phyloP scores from a whole-genome alignment of 2,113 vertebrate genomes.

The Bambusicola thoracicus region DNA sequence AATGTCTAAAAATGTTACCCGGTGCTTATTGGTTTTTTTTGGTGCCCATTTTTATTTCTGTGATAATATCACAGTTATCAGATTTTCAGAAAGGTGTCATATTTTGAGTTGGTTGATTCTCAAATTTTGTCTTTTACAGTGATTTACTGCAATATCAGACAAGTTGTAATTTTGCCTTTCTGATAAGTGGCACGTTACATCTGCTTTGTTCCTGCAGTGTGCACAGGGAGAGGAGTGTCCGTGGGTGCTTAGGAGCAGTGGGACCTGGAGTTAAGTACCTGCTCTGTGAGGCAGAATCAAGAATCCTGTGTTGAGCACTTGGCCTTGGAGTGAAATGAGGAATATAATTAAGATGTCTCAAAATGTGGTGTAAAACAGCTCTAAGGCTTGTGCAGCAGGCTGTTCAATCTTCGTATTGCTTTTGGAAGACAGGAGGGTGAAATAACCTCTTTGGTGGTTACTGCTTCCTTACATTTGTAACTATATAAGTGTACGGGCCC shows the following conservation, averaged over 20 bases:
- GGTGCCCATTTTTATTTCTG: background rate
- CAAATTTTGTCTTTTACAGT: background rate
- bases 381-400: background rate
- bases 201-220: background rate
- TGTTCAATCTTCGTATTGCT: background rate
- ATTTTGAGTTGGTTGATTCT: background rate
- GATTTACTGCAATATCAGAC: background rate
- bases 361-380: background rate
- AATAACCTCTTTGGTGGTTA: background rate
- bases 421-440: background rate
- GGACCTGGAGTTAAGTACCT: background rate
- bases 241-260: background rate
- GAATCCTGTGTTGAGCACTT: background rate
- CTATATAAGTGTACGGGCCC: fast-evolving
- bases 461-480: background rate
- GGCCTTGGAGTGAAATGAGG: background rate
- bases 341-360: background rate
- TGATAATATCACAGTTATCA: background rate
- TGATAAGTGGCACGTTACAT: background rate
- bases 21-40: background rate
- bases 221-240: background rate
- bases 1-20: background rate
- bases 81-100: background rate
- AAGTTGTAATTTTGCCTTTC: background rate
- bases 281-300: background rate